These are phyloP conservation scores for Protaetia brevitarsis DNA, from an alignment of 1,140 invertebrate genomes.

Conservation along the genomic window DNA sequence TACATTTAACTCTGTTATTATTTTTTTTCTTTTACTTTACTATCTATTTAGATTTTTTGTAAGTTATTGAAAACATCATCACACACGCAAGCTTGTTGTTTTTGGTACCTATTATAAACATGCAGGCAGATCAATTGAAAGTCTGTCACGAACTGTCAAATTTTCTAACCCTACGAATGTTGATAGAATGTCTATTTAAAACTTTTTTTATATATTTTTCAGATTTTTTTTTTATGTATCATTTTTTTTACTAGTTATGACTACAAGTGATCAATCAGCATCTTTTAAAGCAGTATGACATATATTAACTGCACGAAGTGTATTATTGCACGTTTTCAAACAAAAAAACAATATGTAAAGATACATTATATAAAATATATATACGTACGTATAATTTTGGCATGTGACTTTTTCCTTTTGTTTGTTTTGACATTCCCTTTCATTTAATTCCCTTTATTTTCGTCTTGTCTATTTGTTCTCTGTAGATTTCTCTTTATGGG, in stretches of 20 bases:
- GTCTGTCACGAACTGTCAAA: conserved; percentile 28
- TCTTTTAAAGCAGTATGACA: conserved; percentile 21
- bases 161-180: conserved; percentile 32
- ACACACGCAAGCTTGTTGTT: too few species aligned
- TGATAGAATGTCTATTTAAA: background rate
- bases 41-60: background rate
- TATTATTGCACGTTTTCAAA: conserved; percentile 18
- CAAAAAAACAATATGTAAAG: background rate
- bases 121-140: conserved; percentile 30
- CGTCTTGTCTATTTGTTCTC: conserved; percentile 14
- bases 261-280: conserved; percentile 45
- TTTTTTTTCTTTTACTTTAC: background rate
- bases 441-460: background rate
- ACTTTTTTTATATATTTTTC: conserved; percentile 3
- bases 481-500: too few species aligned
- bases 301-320: conserved; percentile 19
- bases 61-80: background rate
- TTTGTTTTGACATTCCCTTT: background rate
- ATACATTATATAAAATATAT: too few species aligned
- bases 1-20: background rate
- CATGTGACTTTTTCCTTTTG: background rate
- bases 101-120: conserved; percentile 20
- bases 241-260: conserved; percentile 47
- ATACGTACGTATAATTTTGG: conserved; percentile 13
- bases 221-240: too few species aligned